A percentile compares a stretch with the other conserved stretches of the same genome.
Conservation (phyloP, 2,797 vertebrate species). For the Acipenser transmontanus region DNA sequence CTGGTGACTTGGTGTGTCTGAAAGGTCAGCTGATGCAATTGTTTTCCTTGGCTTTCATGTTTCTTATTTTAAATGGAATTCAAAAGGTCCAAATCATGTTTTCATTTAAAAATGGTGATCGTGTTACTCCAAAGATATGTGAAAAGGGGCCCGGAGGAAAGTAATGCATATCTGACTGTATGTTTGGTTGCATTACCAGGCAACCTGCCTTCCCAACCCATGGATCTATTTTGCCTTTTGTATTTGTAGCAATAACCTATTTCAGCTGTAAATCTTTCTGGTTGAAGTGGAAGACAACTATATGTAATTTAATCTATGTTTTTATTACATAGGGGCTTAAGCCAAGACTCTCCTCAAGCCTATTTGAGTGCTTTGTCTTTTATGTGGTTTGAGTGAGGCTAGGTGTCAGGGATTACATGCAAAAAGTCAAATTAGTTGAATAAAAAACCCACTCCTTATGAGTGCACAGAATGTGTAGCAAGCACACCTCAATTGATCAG, state of each 20-base stretch:
- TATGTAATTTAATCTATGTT: not conserved
- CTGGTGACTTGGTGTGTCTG: slow-evolving; percentile 18
- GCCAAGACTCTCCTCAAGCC: not conserved
- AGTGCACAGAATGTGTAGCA: too few relatives aligned
- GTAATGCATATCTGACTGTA: slow-evolving; percentile 6
- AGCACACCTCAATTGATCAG: too few relatives aligned
- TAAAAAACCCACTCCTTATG: not conserved
- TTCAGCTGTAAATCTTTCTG: not conserved
- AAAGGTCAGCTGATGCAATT: slow-evolving; percentile 27
- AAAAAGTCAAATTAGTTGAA: not conserved
- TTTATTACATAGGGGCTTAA: not conserved
- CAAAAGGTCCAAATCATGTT: slow-evolving; percentile 22
- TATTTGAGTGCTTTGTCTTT: not conserved
- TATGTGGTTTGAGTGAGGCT: not conserved
- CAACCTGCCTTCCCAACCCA: not conserved
- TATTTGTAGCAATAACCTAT: not conserved
- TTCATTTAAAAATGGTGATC: slow-evolving; percentile 37
- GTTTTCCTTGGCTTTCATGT: slow-evolving; percentile 32
- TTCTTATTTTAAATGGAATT: slow-evolving; percentile 34
- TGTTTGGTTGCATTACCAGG: slow-evolving; percentile 6
- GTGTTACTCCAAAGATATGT: slow-evolving; percentile 32
- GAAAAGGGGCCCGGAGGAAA: slow-evolving; percentile 24
- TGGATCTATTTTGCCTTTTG: not conserved
- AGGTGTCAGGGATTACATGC: not conserved
- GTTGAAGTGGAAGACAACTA: not conserved